Evolutionary conservation across 2,113 vertebrate species (phyloP), one percentile per base, ranked within the genome.

Genomic region (Cryptotis parvus): DNA sequence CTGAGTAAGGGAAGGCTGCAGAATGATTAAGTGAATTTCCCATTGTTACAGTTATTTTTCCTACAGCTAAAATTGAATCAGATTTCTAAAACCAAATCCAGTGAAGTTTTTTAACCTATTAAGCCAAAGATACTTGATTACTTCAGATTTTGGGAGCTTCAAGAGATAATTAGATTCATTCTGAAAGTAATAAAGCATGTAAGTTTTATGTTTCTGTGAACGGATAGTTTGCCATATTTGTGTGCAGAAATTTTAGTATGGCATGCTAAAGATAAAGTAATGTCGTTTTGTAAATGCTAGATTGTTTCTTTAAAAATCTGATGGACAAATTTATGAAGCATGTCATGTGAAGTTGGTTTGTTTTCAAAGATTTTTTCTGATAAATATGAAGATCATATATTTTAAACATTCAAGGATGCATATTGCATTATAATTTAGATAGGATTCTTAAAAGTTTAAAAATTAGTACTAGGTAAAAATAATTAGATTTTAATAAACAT

Each of bases 291-390:
- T 81, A 61, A 55, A 70, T 83, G 33, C 15, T 24, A 70, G 63
- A 66, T 39, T 88, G 14, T 69, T 88, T 35, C 80, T 94, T 76
- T 37, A 52, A 68, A 31, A 90, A 79, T 55, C 79, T 81, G 43
- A 31, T 58, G 55, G 22, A 70, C 10, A 86, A 45, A 33, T 11
- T 18, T 85, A 77, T 70, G 66, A 90, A 88, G 78, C n/a, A 58
- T 33, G 3, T 58, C n/a, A 68, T 26, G 16, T 84, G 58, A 49
- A 52, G 20, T 43, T 75, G 55, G 76, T 5, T 26, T 91, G 27
- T 69, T 89, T 85, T 85, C 55, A 58, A 58, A 58, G 6, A 22
- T 45, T 92, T 89, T 45, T 91, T 70, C 80, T 86, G 24, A 72
- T 66, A 52, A 69, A 27, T 20, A 31, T 55, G 69, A 74, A 88